Evolutionary conservation across 2,113 vertebrate species (phyloP).

Genomic region (Ptyas mucosa): DNA sequence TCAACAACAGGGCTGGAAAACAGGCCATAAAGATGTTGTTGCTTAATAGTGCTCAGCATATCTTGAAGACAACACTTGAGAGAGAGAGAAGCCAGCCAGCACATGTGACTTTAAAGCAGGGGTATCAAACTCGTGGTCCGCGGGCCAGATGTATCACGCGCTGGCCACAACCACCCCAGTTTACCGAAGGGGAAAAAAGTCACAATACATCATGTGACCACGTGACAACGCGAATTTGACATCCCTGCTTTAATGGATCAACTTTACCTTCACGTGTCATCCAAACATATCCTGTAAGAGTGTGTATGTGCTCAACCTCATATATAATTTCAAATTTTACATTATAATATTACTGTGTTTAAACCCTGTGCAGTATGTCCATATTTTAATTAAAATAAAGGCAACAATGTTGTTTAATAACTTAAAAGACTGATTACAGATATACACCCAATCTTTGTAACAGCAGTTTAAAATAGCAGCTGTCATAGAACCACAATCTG

Average conservation of each 20-base stretch:
- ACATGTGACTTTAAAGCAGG: background rate
- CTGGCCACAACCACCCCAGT: too few relatives aligned
- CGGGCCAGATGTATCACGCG: too few relatives aligned
- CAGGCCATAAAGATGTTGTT: background rate
- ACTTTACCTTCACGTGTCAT: background rate
- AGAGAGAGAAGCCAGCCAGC: background rate
- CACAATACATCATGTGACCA: too few relatives aligned
- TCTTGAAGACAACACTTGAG: background rate
- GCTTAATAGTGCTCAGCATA: background rate
- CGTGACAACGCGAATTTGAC: too few relatives aligned
- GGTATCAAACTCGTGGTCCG: too few relatives aligned
- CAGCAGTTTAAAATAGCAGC: background rate
- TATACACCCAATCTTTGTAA: background rate
- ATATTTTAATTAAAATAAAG: background rate
- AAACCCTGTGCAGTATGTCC: background rate
- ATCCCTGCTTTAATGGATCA: background rate
- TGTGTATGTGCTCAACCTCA: background rate
- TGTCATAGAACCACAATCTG: background rate
- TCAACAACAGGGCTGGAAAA: background rate
- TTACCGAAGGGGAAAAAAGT: too few relatives aligned
- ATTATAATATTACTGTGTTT: background rate
- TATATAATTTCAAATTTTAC: background rate
- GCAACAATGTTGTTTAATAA: background rate
- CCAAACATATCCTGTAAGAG: background rate
- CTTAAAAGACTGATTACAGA: background rate